Base-by-base conservation (phyloP, 1,140 invertebrate genomes). In the Globodera ellingtonae region DNA sequence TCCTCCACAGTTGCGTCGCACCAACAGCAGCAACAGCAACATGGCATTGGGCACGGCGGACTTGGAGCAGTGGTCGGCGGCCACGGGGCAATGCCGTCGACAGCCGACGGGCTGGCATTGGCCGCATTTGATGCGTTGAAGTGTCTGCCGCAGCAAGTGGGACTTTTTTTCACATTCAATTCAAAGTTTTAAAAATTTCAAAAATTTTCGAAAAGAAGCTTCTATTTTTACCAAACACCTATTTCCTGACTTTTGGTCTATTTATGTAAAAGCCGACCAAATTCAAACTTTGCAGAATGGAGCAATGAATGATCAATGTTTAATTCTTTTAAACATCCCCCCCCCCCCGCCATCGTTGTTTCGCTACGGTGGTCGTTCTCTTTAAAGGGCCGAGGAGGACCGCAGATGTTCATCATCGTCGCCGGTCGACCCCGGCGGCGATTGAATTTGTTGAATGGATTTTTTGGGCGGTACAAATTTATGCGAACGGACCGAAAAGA, bases 81-180 rank as follows among this genome's bases (percentile, higher is more conserved):
- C 66, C 35, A n/a, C 59, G 13, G 44, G 6, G 56, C 59, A 47
- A 62, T 52, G 75, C 44, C 48, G n/a, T 44, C 62, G 8, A 46
- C 21, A 35, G 75, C 65, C 35, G 48, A 35, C 69, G 48, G 56
- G n/a, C 66, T 59, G 24, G 24, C 69, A 65, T 35, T 65, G 56
- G 73, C 73, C 18, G 75, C 75, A 21, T 77, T 77, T 67, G 75
- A 77, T 67, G 75, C 75, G 24, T 24, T 77, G 21, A 77, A 77
- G 67, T 77, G 75, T n/a, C 47, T 77, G 48, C 75, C 75, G 18
- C 75, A 62, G 44, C 69, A 21, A 15, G 75, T 77, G 69, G 24
- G 56, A 5, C 4, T 7, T 21, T 52, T 52, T 52, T 13, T 13
- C 50, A 52, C 1, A 13, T 52, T 52, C 6, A 3, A n/a, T n/a